Base-by-base conservation (phyloP, 1,140 invertebrate genomes). In the Trissolcus basalis region DNA sequence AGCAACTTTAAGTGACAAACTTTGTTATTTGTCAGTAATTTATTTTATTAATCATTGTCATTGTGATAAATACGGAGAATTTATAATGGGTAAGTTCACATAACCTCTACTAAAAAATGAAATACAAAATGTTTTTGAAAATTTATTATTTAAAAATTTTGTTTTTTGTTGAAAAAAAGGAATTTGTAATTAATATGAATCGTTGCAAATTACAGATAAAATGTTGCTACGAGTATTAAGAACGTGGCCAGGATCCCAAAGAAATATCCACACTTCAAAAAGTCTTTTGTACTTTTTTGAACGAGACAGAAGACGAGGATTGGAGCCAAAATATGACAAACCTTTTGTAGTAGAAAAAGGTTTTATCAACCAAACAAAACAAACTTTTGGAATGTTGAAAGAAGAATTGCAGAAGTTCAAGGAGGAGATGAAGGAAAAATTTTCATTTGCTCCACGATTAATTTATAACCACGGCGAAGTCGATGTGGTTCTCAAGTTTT, bases 401-500 rank as follows among this genome's bases (percentile, higher is more conserved):
- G 81, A 93, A 68, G 95, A 97, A 90, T 77, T 93, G 0, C 92
- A 91, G 73, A 92, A 95, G 50, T 83, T 86, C 91, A 90, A 89
- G 70, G 55, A 4, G 4, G 94, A 96, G 90, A 75, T 92, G 0
- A 92, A 91, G 76, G 92, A 95, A 45, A 86, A 90, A 50, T 83
- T 53, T 15, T 15, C 13, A 7, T 55, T 33, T 27, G 50, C 60
- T 19, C 70, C 67, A 9, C 49, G 13, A 13, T 0, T 75, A 6
- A 11, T 58, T 71, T 80, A 81, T 55, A 44, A 86, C 85, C 13
- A 75, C 90, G 91, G 92, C 41, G 93, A 94, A 86, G 90, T 91
- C 0, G 92, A 95, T 81, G 82, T 93, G 32, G 54, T 92, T 1
- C 96, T 92, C 90, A 89, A 89, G 72, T 96, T 96, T 83, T 89